Percentiles rank a stretch among this genome's conserved stretches.
phyloP scores from a whole-genome alignment of 1,140 invertebrate species.

The Achroia grisella region DNA sequence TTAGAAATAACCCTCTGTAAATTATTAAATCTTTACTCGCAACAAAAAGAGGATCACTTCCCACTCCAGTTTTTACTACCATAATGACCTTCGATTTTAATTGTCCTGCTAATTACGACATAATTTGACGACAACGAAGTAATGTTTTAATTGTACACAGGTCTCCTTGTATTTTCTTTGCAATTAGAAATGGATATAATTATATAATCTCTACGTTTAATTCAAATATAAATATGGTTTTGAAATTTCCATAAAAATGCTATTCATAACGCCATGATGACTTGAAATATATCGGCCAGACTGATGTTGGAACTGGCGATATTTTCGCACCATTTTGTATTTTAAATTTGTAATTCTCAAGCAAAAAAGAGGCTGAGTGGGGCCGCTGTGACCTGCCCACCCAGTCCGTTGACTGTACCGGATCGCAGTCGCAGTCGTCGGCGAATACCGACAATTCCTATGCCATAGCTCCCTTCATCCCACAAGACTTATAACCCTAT shows the following conservation, averaged over 20 bases:
- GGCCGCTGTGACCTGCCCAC: constrained; percentile 57
- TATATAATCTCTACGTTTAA: constrained; percentile 27
- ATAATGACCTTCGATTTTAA: constrained; percentile 62
- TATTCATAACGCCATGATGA: constrained; percentile 21
- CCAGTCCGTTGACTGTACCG: constrained; percentile 43
- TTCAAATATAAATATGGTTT: background rate
- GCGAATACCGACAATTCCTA: constrained; percentile 70
- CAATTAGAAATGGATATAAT: constrained; percentile 48
- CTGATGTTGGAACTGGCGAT: constrained; percentile 22
- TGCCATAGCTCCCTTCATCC: constrained; percentile 30
- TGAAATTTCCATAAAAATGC: constrained; percentile 18
- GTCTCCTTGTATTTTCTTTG: constrained; percentile 41
- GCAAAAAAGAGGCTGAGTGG: constrained; percentile 43
- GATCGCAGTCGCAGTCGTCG: constrained; percentile 50
- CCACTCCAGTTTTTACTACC: constrained; percentile 50
- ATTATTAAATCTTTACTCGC: constrained; percentile 24
- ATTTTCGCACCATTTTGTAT: constrained; percentile 45
- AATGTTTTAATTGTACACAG: constrained; percentile 66
- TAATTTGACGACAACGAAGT: constrained; percentile 53
- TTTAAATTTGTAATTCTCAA: constrained; percentile 50
- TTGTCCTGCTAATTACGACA: constrained; percentile 54
- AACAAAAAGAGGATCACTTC: constrained; percentile 49
- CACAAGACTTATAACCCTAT: constrained; percentile 35
- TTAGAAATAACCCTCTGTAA: background rate
- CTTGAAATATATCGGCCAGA: constrained; percentile 4